These are phyloP conservation scores for Parapsyche elsis DNA, from an alignment of 1,140 invertebrate species.

Conservation along the genomic window DNA sequence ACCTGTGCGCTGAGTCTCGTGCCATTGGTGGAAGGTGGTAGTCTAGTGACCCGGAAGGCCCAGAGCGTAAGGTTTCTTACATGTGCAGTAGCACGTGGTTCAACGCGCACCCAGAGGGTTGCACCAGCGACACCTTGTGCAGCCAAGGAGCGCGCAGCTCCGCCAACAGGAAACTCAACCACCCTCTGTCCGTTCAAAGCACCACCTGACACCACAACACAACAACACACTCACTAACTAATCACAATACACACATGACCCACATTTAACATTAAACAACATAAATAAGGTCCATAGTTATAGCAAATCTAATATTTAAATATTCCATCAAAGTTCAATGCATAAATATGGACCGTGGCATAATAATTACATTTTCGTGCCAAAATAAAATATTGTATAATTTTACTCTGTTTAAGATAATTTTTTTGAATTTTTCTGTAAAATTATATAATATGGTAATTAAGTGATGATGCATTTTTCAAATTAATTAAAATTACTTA, in stretches of 20 bases:
- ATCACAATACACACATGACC: too few relatives aligned
- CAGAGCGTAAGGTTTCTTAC: conserved; percentile 73
- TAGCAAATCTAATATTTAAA: too few relatives aligned
- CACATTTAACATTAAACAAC: too few relatives aligned
- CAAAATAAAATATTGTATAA: background rate
- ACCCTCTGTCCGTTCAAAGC: conserved; percentile 85
- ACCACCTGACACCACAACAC: conserved; percentile 69
- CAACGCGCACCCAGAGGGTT: conserved; percentile 79
- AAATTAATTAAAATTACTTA: background rate
- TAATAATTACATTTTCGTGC: background rate
- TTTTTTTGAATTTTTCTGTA: background rate
- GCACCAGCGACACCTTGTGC: conserved; percentile 78
- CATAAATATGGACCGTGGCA: too few relatives aligned
- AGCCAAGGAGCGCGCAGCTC: conserved; percentile 70
- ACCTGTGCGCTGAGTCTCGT: conserved; percentile 72
- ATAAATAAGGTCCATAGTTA: too few relatives aligned
- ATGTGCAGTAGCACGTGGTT: conserved; percentile 67
- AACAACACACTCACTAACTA: background rate
- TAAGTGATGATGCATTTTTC: conserved; percentile 25
- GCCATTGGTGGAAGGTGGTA: conserved; percentile 64
- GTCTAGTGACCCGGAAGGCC: conserved; percentile 71
- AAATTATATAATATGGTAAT: background rate
- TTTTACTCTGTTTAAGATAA: background rate
- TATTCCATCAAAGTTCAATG: too few relatives aligned
- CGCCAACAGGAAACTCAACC: conserved; percentile 81